Evolutionary conservation across 2,113 vertebrate genomes (phyloP).

Genomic region (Myrmecophaga tridactyla): DNA sequence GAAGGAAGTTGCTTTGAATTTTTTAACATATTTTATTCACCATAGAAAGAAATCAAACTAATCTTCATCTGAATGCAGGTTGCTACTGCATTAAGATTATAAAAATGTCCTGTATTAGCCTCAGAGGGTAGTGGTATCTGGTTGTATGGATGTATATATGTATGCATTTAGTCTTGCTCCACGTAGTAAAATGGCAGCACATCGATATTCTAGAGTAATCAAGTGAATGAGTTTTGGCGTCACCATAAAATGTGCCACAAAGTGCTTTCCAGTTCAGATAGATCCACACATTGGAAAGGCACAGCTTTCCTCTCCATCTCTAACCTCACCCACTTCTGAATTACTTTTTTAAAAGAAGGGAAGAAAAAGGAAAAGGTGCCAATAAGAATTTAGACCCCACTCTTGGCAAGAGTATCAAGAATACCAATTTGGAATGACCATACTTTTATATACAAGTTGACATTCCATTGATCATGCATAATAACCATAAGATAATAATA

Average conservation of each 20-base stretch:
- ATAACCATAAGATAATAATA: neutral
- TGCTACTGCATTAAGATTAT: neutral
- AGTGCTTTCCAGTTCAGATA: constrained; percentile 12
- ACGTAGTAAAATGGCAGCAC: neutral
- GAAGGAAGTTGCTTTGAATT: constrained; percentile 2
- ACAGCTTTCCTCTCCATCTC: neutral
- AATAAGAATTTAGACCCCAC: neutral
- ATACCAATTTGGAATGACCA: constrained; percentile 51
- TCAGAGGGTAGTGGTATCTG: neutral
- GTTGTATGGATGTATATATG: neutral
- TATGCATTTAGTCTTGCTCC: neutral
- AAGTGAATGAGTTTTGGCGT: neutral
- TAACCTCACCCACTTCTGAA: neutral
- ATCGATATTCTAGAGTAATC: neutral
- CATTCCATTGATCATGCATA: neutral
- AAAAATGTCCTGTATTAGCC: neutral
- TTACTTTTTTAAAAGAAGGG: constrained; percentile 17
- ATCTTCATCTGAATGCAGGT: neutral
- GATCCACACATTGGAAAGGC: neutral
- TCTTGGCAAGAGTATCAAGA: constrained; percentile 35
- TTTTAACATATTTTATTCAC: constrained; percentile 27
- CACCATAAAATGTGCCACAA: constrained; percentile 16
- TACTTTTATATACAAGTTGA: constrained; percentile 17
- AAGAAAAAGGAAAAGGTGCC: neutral
- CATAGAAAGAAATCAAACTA: constrained; percentile 25